Percentiles rank a stretch among this genome's conserved stretches.
phyloP scores from a whole-genome alignment of 2,797 vertebrate species.

The Hypotaenidia okinawae region DNA sequence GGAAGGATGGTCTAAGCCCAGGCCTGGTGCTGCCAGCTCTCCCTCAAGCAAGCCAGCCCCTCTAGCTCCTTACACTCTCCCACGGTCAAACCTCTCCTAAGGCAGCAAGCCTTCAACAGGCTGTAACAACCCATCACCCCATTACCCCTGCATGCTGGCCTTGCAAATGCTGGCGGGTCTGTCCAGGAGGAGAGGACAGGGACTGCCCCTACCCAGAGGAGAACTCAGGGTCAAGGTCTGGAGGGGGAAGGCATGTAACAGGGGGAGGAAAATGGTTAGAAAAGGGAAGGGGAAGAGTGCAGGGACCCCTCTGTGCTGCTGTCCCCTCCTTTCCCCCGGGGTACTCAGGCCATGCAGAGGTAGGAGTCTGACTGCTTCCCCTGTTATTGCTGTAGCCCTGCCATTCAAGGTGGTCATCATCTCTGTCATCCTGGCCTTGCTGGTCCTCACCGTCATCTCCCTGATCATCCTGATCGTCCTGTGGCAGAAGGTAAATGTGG shows the following conservation, averaged over 20 bases:
- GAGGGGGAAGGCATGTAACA: background rate
- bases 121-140: background rate
- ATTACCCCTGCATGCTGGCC: background rate
- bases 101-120: background rate
- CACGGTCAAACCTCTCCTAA: background rate
- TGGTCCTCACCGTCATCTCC: conserved; percentile 89
- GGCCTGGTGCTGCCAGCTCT: fast-evolving
- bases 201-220: background rate
- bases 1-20: background rate
- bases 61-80: background rate
- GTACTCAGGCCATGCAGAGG: background rate
- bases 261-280: background rate
- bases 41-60: background rate
- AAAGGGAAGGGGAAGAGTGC: background rate
- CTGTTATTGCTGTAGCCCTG: conserved; percentile 76
- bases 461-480: conserved; percentile 92
- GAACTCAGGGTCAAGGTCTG: background rate
- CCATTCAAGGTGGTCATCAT: conserved; percentile 93
- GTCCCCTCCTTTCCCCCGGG: background rate
- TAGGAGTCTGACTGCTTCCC: background rate
- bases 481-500: conserved; percentile 89
- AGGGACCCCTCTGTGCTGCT: background rate
- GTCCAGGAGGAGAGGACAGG: background rate
- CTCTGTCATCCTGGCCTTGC: conserved; percentile 89
- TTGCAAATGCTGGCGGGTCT: background rate